Conservation (phyloP, 2,797 vertebrate genomes). For the Morus bassanus region DNA sequence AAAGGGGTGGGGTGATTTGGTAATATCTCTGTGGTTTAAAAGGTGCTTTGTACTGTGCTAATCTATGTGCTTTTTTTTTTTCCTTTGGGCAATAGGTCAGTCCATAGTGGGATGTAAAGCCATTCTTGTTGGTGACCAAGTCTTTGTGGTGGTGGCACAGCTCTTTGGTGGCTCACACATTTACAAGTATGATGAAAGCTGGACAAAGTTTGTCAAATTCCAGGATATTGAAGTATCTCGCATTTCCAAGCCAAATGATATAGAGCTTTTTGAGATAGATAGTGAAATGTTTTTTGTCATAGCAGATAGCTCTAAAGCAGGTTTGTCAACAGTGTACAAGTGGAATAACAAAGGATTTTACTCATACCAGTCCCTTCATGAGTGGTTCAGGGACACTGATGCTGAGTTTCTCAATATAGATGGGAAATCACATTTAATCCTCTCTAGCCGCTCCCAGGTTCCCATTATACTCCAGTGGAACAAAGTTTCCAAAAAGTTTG, state of each 20-base stretch:
- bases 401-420: slow-evolving; percentile 92
- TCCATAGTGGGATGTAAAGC: slow-evolving; percentile 97
- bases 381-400: slow-evolving; percentile 98
- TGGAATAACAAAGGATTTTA: slow-evolving; percentile 99
- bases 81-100: slow-evolving; percentile 81
- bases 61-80: neutral
- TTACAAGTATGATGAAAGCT: slow-evolving; percentile 95
- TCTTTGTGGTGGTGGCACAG: slow-evolving; percentile 97
- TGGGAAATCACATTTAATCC: slow-evolving; percentile 90
- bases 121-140: slow-evolving; percentile 90
- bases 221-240: slow-evolving; percentile 96
- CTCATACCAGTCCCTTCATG: slow-evolving; percentile 93
- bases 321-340: slow-evolving; percentile 95
- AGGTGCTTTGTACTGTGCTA: neutral
- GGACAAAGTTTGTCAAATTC: slow-evolving; percentile 96
- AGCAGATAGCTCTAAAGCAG: slow-evolving; percentile 97
- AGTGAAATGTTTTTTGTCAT: slow-evolving; percentile 94
- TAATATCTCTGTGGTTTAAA: neutral
- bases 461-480: slow-evolving; percentile 98
- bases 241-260: slow-evolving; percentile 98
- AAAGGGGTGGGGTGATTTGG: neutral
- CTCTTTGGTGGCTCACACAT: slow-evolving; percentile 98
- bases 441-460: slow-evolving; percentile 95
- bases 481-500: slow-evolving; percentile 89
- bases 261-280: slow-evolving; percentile 93